These are phyloP conservation scores for Microlaimidae sp. DNA, from an alignment of 2,888 invertebrate species.

Conservation along the genomic window DNA sequence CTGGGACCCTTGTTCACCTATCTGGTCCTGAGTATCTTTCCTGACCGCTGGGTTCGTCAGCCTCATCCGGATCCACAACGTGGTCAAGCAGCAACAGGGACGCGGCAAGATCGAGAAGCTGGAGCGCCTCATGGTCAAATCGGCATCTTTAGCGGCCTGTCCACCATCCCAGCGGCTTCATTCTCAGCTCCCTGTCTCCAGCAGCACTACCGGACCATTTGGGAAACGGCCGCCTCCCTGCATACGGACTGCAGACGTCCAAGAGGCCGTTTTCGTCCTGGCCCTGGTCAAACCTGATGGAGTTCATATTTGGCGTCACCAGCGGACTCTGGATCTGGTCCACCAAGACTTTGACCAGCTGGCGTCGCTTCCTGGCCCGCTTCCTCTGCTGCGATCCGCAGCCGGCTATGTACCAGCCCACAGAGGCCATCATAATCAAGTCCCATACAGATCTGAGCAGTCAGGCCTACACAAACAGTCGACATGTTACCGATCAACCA, in stretches of 20 bases:
- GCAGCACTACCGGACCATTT: conserved; percentile 54
- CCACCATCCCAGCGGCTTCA: conserved; percentile 51
- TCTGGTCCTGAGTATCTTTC: conserved; percentile 70
- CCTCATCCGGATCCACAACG: conserved; percentile 73
- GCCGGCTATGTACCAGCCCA: conserved; percentile 10
- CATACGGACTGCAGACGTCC: conserved; percentile 42
- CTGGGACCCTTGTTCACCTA: conserved; percentile 63
- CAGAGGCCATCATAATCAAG: conserved; percentile 14
- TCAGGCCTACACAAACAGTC: too few relatives aligned
- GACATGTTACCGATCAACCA: too few relatives aligned
- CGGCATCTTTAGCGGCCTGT: conserved; percentile 62
- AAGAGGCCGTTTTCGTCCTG: conserved; percentile 22
- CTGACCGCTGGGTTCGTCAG: conserved; percentile 78
- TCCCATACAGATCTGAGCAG: not conserved
- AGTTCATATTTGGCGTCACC: conserved; percentile 79
- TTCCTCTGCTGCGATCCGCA: conserved; percentile 1
- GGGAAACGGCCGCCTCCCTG: conserved; percentile 55
- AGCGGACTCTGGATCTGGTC: conserved; percentile 95
- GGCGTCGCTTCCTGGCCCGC: conserved; percentile 43
- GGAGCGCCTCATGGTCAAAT: conserved; percentile 90
- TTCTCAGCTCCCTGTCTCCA: too few relatives aligned
- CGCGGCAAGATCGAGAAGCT: conserved; percentile 61
- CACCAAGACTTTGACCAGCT: conserved; percentile 75
- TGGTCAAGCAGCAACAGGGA: conserved; percentile 50
- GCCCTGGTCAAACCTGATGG: conserved; percentile 56